Conservation (phyloP, 2,888 invertebrate genomes). For the Lasioglossum pauxillum region DNA sequence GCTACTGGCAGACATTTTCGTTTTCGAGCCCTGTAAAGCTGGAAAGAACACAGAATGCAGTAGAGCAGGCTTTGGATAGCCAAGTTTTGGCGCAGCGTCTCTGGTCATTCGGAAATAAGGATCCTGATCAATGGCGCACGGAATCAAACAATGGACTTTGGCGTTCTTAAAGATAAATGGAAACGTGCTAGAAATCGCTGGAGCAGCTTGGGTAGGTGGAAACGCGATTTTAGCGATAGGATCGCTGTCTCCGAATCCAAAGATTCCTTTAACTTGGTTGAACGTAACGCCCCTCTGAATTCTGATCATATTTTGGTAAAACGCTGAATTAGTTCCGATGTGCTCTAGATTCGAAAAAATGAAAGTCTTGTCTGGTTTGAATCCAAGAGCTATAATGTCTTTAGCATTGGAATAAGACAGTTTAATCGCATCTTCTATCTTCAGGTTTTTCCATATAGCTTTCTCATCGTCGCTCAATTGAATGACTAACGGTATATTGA, state of each 20-base stretch:
- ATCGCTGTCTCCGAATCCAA: constrained; percentile 98
- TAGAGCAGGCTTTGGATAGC: constrained; percentile 94
- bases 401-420: constrained; percentile 97
- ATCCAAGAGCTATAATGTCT: constrained; percentile 99
- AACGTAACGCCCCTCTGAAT: constrained; percentile 98
- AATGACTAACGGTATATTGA: constrained; percentile 97
- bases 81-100: constrained; percentile 97
- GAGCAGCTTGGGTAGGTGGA: constrained; percentile 98
- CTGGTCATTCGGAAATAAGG: constrained; percentile 99
- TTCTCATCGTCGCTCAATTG: constrained; percentile 99
- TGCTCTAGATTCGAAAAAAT: constrained; percentile 98
- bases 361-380: constrained; percentile 97
- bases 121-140: constrained; percentile 99
- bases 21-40: constrained; percentile 97
- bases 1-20: constrained; percentile 99
- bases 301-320: constrained; percentile 96
- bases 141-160: constrained; percentile 94
- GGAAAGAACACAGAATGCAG: constrained; percentile 96
- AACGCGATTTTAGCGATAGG: constrained; percentile 98
- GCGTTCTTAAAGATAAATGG: constrained; percentile 94
- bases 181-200: constrained; percentile 95
- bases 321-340: constrained; percentile 93
- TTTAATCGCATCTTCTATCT: constrained; percentile 93
- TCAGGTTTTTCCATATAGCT: constrained; percentile 97
- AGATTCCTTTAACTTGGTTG: constrained; percentile 99